Base-by-base conservation (phyloP, 2,888 invertebrate species). In the Pandemis cinnamomeana region DNA sequence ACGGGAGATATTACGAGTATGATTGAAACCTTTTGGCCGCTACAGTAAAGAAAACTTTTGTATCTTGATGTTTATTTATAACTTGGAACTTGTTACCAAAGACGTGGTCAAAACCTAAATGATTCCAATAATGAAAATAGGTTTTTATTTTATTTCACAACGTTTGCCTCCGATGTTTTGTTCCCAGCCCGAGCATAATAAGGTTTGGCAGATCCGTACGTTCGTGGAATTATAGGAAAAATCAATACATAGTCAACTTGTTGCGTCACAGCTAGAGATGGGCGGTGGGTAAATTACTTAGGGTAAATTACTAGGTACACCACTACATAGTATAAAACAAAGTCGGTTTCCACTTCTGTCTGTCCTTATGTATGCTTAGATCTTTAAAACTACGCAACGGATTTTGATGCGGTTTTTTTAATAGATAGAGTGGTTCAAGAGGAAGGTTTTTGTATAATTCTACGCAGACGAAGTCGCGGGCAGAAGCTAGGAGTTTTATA, bases 201-300 rank as follows among this genome's bases (percentile, higher is more conserved):
- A 73, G 69, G 69, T 73, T 73, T 74, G 70, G 66, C 70, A 61
- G 70, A 53, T 66, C 66, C 70, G 61, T 73, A 66, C 76, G 68
- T 79, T 80, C 77, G 81, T 80, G 81, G 77, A 72, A 76, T 75
- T 66, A 78, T 76, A 75, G 76, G 78, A 79, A 84, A 85, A 86
- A 85, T 86, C 86, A 83, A 86, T 86, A 83, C 82, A 62, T 76
- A 79, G 78, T 77, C 80, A 80, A 82, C 81, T 83, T 82, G 85
- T 83, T 83, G 81, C 82, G 79, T 82, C 79, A 78, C 77, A 70
- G 75, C 78, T 58, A 58, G 58, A 58, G 58, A 27, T 58, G 58
- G 58, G 58, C 27, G 27, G 27, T 27, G 27, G 58, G 27, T 27
- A 58, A 27, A 10, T 11, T 27, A 4, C 2, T 27, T 11, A n/a